Evolutionary conservation across 2,113 vertebrate genomes (phyloP), one percentile per base, ranked within the genome.

Genomic region (Apus apus): DNA sequence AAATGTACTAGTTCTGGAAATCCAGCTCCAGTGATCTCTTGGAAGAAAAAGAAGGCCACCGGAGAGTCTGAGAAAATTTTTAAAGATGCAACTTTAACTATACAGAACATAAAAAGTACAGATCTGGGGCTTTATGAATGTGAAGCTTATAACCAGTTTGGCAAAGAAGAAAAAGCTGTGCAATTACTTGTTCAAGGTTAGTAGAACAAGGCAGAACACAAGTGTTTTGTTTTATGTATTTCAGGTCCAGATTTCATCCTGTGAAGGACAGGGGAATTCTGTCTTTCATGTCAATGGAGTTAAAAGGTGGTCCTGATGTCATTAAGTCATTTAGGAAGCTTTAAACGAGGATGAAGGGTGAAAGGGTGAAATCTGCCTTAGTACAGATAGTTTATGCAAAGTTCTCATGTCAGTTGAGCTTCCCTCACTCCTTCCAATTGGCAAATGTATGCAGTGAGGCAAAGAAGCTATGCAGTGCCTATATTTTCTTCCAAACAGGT

Each of bases 111-210:
- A 92, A 95, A 81, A 81, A 73, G 57, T 54, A 89, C 98, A 93
- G 97, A 98, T 78, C 88, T 94, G 76, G 98, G 97, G 9, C 92
- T 90, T 95, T 98, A 98, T 38, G 81, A 97, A 72, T 98, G 98
- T 88, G 96, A 98, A 96, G 97, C 90, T 71, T 81, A 62, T 85
- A 98, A 98, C 70, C 21, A 1, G 6, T 66, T 89, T 53, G 98
- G 98, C 27, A 97, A 73, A 76, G 57, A 97, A 20, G 85, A 62
- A 85, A 88, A 92, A 78, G 79, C 95, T 65, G 94, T 98, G 91
- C 26, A 97, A 38, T 86, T 98, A 74, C 65, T 79, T 90, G 77
- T 98, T 82, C 74, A 97, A 97, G 97, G 98, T 98, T 89, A 94
- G 97, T 91, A 85, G 30, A 91, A 68, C 9, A n/a, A 75, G 57